Evolutionary conservation across 2,113 vertebrate genomes (phyloP).

Genomic region (cat (Felis catus)): F.catus_Fca126_mat1.0 CM031414.1:117576501-117577000

Average conservation of each 20-base stretch:
- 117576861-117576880: background rate
- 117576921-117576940: background rate
- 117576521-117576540: background rate
- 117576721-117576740: background rate
- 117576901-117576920: background rate
- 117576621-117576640: background rate
- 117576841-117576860: background rate
- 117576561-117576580: background rate
- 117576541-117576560: background rate
- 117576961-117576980: background rate
- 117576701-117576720: background rate
- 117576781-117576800: background rate
- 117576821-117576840: slow-evolving; percentile 52
- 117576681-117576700: rapidly evolving
- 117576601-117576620: rapidly evolving
- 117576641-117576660: background rate
- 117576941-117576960: background rate
- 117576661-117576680: too few relatives aligned
- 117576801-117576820: background rate
- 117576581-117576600: background rate
- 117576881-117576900: background rate
- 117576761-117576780: background rate
- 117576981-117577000: background rate
- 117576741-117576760: background rate
- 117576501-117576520: background rate